Evolutionary conservation across 92 coral and sea anemone genomes (phyloP), one percentile per base, ranked within the genome.

Genomic region (Diadumene lineata): DNA sequence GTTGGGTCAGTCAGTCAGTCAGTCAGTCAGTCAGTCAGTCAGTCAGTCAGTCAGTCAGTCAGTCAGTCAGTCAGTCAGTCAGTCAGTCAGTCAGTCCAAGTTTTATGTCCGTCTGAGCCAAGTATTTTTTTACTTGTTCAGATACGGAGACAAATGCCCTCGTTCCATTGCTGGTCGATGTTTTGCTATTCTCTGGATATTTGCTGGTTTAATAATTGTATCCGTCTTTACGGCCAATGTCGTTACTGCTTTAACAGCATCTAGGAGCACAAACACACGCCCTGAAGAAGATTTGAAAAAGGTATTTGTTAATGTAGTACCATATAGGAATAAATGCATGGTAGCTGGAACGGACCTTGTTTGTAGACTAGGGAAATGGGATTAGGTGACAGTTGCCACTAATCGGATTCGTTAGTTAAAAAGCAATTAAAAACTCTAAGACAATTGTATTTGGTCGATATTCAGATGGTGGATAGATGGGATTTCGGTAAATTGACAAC

Each of bases 1-100:
- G 79, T 82, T 2, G 94, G 94, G 94, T 89, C 48, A 38, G 7
- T 38, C 62, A 56, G 19, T 19, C 62, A 56, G 19, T 19, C 48
- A 38, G 13, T 38, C 48, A 4, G 13, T 38, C 48, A 4, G 13
- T 38, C 48, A 38, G 13, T 4, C 48, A 38, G 13, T 38, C 48
- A 38, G 13, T 38, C 6, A 38, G 13, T 38, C 48, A 4, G 13
- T 38, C 48, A 38, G 18, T 53, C n/a, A 3, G 60, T 53, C 60
- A 53, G 19, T 21, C n/a, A 53, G 18, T 53, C 60, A 53, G 13
- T 38, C 48, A 38, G 13, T 38, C 48, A 38, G 13, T 38, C 48
- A 53, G 18, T 53, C 60, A 53, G 13, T 38, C 48, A 38, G 13
- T 38, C 48, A 38, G 13, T 38, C 48, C n/a, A n/a, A n/a, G n/a